These are phyloP conservation scores for Margaritifera margaritifera DNA, from an alignment of 2,888 invertebrate genomes.

Conservation along the genomic window DNA sequence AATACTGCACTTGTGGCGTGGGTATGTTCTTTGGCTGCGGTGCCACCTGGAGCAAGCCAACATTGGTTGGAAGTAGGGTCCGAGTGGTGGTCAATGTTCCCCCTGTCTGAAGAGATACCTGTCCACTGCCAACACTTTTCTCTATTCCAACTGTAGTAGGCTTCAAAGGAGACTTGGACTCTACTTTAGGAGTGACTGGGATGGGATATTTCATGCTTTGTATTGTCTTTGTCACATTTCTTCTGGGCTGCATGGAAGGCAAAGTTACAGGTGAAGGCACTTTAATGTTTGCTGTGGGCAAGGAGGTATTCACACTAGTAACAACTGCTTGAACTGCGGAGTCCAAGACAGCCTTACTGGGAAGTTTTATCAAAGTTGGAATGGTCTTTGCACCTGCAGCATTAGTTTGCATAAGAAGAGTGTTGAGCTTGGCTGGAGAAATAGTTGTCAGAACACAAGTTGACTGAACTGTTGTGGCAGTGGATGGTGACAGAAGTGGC, in stretches of 20 bases:
- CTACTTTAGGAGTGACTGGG: conserved; percentile 51
- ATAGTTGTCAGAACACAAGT: conserved; percentile 33
- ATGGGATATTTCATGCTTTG: conserved; percentile 67
- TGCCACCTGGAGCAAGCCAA: neutral
- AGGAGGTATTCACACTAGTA: conserved; percentile 56
- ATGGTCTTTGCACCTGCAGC: conserved; percentile 44
- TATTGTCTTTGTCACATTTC: conserved; percentile 64
- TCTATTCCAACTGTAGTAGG: no score
- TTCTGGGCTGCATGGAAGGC: conserved; percentile 56
- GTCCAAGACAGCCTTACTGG: conserved; percentile 52
- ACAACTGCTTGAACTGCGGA: conserved; percentile 58
- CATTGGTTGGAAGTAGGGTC: conserved; percentile 4
- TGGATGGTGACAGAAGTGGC: conserved; percentile 1
- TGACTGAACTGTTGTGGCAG: conserved; percentile 17
- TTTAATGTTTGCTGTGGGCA: conserved; percentile 66
- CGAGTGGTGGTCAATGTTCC: neutral
- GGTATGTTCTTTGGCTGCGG: neutral
- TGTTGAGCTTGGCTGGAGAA: conserved; percentile 39
- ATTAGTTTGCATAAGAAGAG: conserved; percentile 41
- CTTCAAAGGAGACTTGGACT: no score
- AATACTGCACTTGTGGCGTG: neutral
- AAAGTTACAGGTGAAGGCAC: conserved; percentile 61
- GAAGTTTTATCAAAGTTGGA: conserved; percentile 41
- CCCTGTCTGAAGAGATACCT: neutral
- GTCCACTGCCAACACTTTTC: no score